Evolutionary conservation across 2,113 vertebrate genomes (phyloP), one percentile per base, ranked within the genome.

Genomic region (Prunella himalayana): DNA sequence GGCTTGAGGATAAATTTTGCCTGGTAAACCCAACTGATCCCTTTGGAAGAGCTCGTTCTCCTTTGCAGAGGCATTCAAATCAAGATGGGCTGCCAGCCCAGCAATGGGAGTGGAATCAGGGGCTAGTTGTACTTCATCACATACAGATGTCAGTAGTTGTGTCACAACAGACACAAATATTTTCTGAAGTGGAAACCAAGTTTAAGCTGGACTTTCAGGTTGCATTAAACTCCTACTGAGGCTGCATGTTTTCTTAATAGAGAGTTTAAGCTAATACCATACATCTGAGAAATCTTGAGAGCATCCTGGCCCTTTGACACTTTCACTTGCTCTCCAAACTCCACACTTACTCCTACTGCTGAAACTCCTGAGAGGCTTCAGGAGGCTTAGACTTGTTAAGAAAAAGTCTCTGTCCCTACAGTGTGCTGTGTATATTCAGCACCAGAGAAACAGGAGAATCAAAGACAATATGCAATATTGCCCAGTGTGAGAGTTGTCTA

Each of bases 81-180:
- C 64, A 71, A 51, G 73, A 85, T 73, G 54, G 39, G 17, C 24
- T 75, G 28, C 76, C 66, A 28, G 47, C 30, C 8, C 56, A 27
- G 63, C 47, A 66, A 51, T 0, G 0, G 49, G 8, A 7, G 11
- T 44, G 42, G 19, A 57, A 27, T 6, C 35, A 18, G 54, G n/a
- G 20, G 11, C 25, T 42, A 10, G 22, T 8, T 63, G 7, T 50
- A 2, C 35, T 49, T 57, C 19, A 8, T 78, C 53, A 16, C n/a
- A n/a, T n/a, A n/a, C n/a, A n/a, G n/a, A n/a, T n/a, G n/a, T n/a
- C n/a, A n/a, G n/a, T n/a, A n/a, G n/a, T n/a, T n/a, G n/a, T n/a
- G n/a, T n/a, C n/a, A n/a, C 2, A 1, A 59, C 17, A 80, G 61
- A 37, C 31, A 25, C 0, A 76, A 57, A 15, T 44, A 6, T n/a